Evolutionary conservation across 2,888 invertebrate species (phyloP).

Genomic region (Leistus spinibarbis): DNA sequence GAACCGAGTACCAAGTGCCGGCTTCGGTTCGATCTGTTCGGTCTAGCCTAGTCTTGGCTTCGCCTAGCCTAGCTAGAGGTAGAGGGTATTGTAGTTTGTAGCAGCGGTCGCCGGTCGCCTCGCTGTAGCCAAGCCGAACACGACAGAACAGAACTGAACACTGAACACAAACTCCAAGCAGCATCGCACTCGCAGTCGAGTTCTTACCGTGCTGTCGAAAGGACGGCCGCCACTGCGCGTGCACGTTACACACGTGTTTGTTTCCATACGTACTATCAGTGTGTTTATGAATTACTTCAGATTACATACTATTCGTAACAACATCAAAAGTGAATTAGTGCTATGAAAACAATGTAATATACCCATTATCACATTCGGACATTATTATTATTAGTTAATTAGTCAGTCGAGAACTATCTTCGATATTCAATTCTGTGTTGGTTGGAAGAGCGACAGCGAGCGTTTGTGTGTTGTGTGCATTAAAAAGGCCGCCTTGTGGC

Average conservation of each 20-base stretch:
- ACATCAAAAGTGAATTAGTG: neutral
- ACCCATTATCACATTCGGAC: neutral
- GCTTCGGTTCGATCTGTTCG: neutral
- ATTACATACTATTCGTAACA: neutral
- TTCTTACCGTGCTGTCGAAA: conserved; percentile 23
- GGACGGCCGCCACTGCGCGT: conserved; percentile 24
- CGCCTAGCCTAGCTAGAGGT: neutral
- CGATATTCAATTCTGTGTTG: neutral
- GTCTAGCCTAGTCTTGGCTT: neutral
- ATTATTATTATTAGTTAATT: no score
- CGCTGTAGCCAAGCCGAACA: neutral
- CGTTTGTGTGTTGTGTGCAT: neutral
- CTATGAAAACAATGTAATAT: neutral
- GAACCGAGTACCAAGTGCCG: neutral
- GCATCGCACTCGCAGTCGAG: conserved; percentile 20
- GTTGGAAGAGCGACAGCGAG: neutral
- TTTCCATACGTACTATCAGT: neutral
- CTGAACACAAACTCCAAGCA: neutral
- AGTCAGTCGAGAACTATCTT: neutral
- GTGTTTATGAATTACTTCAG: neutral
- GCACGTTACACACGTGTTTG: conserved; percentile 31
- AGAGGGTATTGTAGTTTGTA: neutral
- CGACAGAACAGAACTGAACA: neutral
- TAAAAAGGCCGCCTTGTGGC: neutral
- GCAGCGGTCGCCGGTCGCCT: no score